A percentile compares a stretch with the other conserved stretches of the same genome.
Evolutionary conservation across 1,140 invertebrate genomes (phyloP).

Genomic region (Drosophila arawakana): DNA sequence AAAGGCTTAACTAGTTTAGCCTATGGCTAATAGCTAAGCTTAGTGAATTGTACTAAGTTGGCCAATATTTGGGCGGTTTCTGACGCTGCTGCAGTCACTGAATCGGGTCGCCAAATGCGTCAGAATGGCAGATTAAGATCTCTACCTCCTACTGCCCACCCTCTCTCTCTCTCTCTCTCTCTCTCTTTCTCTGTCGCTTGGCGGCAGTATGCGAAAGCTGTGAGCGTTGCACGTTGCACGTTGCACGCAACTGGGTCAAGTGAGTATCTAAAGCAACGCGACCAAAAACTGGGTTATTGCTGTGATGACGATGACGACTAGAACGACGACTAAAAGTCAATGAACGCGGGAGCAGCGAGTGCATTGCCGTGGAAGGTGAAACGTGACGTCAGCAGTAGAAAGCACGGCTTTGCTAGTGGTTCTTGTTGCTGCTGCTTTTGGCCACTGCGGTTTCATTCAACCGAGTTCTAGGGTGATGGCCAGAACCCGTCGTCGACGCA

Average conservation of each 20-base stretch:
- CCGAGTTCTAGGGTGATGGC: constrained; percentile 1
- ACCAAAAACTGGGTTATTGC: constrained; percentile 72
- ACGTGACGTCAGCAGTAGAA: constrained; percentile 65
- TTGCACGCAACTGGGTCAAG: constrained; percentile 59
- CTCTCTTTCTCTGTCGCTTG: neutral
- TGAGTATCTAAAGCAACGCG: constrained; percentile 60
- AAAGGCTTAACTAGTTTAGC: constrained; percentile 4
- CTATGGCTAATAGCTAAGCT: neutral
- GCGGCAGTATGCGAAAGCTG: constrained; percentile 47
- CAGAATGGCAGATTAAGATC: constrained; percentile 64
- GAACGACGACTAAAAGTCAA: constrained; percentile 54
- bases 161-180: neutral
- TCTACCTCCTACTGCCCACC: neutral
- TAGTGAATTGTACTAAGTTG: neutral
- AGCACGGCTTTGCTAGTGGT: too few relatives aligned
- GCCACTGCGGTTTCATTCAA: neutral
- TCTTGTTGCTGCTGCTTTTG: neutral
- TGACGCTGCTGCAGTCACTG: constrained; percentile 4
- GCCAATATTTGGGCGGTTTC: constrained; percentile 39
- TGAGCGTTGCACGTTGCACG: constrained; percentile 41
- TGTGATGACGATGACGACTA: constrained; percentile 24
- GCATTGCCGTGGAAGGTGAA: constrained; percentile 78
- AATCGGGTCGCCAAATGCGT: constrained; percentile 70
- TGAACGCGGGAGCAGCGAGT: constrained; percentile 61
- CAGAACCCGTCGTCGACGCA: neutral